Evolutionary conservation across 23 tunicate species (phyloP).

Genomic region (Aplidium turbinatum): DNA sequence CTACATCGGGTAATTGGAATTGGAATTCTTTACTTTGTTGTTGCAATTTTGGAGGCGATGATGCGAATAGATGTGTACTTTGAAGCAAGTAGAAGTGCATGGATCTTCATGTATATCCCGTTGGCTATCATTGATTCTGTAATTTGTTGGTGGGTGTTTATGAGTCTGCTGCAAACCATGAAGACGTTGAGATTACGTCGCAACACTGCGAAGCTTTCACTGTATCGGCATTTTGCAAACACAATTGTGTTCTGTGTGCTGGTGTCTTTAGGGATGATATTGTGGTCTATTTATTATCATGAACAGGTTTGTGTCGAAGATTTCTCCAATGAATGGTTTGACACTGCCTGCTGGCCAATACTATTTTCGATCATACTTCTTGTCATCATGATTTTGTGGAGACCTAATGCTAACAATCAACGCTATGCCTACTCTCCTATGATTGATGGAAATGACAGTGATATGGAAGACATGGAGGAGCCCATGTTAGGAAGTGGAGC

Average conservation of each 20-base stretch:
- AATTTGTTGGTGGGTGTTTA: slow-evolving; percentile 97
- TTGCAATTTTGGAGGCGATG: slow-evolving; percentile 87
- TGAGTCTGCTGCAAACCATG: slow-evolving; percentile 96
- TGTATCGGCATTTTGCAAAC: slow-evolving; percentile 94
- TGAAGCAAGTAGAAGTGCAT: slow-evolving; percentile 41
- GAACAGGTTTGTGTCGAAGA: slow-evolving; percentile 18
- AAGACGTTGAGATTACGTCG: slow-evolving; percentile 87
- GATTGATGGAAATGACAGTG: slow-evolving; percentile 89
- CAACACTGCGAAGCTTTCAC: slow-evolving; percentile 81
- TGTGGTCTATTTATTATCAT: slow-evolving; percentile 45
- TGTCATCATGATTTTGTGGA: slow-evolving; percentile 96
- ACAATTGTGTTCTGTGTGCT: slow-evolving; percentile 87
- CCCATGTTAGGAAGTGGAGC: slow-evolving; percentile 79
- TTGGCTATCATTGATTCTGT: slow-evolving; percentile 91
- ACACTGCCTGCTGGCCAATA: slow-evolving; percentile 95
- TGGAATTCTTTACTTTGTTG: slow-evolving; percentile 82
- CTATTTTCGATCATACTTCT: slow-evolving; percentile 86
- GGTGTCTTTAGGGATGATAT: slow-evolving; percentile 44
- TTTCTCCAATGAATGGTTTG: slow-evolving; percentile 86
- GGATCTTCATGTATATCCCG: slow-evolving; percentile 61
- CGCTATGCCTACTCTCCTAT: slow-evolving; percentile 97
- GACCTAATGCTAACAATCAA: slow-evolving; percentile 97
- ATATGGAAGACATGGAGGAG: slow-evolving; percentile 67
- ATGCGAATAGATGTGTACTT: slow-evolving; percentile 54
- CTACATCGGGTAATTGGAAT: slow-evolving; percentile 93